Evolutionary conservation across 2,113 vertebrate species (phyloP), one percentile per base, ranked within the genome.

Genomic region (Rhipidura dahli): DNA sequence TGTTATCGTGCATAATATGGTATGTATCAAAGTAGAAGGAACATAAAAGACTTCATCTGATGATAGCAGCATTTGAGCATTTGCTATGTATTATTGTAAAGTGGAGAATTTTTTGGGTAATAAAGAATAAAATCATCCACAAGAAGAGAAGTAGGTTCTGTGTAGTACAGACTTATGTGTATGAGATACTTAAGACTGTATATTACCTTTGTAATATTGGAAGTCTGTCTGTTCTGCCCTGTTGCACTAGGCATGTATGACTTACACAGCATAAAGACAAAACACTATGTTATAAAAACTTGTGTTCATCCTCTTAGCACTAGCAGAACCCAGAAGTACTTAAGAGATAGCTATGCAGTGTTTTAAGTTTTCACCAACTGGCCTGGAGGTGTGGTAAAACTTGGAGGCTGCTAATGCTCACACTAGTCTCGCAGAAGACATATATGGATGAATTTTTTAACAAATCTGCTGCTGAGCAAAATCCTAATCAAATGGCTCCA

Each of bases 81-180:
- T 90, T 71, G 22, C 19, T 68, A 8, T 42, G 8, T 42, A 30
- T 66, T 75, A 50, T 15, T 79, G 23, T 27, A 42, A 89, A 72
- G 22, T 51, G 22, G 15, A 54, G 24, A 88, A 60, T 56, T 64
- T 75, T 82, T 20, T 47, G 27, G 27, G 12, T 68, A 71, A 44
- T 77, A 71, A 66, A 64, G 22, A 9, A 79, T 39, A 23, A 81
- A 84, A 49, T 78, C 3, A 31, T 59, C 33, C 26, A 44, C 44
- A 60, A 57, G 28, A 73, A 53, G 11, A 49, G 15, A 77, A 91
- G 35, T 7, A 35, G 2, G 1, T 66, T 81, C 42, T 75, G 6
- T 59, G 15, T 42, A 40, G 37, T 40, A 57, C 16, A 56, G 28
- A 37, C 24, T 37, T 57, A 37, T 0, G 0, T 37, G 9, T 56